These are phyloP conservation scores for Gallinago undulata DNA, from an alignment of 2,113 vertebrate species.

Conservation along the genomic window DNA sequence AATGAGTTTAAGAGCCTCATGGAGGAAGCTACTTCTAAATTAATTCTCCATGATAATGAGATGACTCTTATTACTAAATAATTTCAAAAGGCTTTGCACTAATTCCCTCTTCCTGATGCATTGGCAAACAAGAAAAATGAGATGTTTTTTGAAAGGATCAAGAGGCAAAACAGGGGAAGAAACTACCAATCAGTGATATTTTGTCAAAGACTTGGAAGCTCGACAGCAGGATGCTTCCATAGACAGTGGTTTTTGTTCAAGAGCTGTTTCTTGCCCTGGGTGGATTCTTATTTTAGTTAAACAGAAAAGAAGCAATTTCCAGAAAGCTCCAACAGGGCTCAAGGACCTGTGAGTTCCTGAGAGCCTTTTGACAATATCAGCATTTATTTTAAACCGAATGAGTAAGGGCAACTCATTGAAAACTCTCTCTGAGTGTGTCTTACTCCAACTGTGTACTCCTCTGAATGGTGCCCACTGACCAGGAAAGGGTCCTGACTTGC, in stretches of 20 bases:
- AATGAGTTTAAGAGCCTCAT: neutral
- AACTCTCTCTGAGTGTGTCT: accelerated
- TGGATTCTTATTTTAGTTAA: neutral
- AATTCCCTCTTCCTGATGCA: neutral
- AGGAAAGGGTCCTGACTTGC: neutral
- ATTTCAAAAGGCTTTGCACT: neutral
- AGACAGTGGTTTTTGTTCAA: neutral
- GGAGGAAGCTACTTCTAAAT: neutral
- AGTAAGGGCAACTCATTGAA: neutral
- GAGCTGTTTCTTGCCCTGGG: neutral
- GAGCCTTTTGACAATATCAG: neutral
- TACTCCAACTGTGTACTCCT: neutral
- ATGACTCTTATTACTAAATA: neutral
- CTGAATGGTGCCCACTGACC: accelerated
- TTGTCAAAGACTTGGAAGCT: neutral
- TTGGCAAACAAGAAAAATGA: neutral
- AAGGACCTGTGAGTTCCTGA: neutral
- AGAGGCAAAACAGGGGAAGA: neutral
- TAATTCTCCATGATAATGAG: neutral
- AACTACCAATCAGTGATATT: neutral
- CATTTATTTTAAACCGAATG: neutral
- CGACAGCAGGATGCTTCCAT: neutral
- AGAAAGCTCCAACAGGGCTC: neutral
- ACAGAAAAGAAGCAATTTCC: neutral
- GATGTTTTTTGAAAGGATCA: neutral